Conservation (phyloP, 2,888 invertebrate species). For the Mimumesa dahlbomi region DNA sequence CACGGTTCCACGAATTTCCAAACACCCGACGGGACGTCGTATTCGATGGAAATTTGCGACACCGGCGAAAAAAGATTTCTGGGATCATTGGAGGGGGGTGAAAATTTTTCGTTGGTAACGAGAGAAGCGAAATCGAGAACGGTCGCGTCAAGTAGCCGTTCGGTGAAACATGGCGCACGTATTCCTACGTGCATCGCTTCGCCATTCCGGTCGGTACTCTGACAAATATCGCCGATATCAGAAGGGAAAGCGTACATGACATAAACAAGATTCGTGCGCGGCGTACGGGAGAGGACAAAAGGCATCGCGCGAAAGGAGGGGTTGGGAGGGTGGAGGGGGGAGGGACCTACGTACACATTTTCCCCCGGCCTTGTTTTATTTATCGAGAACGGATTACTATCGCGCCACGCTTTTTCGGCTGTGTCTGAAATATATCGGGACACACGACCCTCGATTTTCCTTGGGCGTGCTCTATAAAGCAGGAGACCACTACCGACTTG, state of each 20-base stretch:
- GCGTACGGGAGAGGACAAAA: constrained; percentile 44
- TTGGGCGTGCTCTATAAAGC: background rate
- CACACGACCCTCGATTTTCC: no score
- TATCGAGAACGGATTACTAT: constrained; percentile 22
- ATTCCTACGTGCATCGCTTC: constrained; percentile 43
- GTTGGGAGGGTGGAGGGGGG: no score
- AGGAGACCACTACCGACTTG: no score
- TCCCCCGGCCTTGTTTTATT: constrained; percentile 33
- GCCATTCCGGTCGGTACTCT: constrained; percentile 53
- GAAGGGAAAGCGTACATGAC: constrained; percentile 64
- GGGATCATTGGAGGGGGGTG: no score
- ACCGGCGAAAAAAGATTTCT: no score
- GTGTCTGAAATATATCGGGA: background rate
- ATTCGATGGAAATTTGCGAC: no score
- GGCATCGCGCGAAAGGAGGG: no score
- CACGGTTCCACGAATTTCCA: no score
- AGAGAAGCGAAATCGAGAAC: no score
- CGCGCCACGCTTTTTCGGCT: background rate
- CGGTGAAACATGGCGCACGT: constrained; percentile 46
- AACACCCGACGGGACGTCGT: no score
- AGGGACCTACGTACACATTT: constrained; percentile 14
- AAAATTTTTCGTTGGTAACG: no score
- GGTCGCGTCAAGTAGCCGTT: constrained; percentile 35
- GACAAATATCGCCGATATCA: constrained; percentile 65
- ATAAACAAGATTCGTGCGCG: constrained; percentile 64